A percentile compares a stretch with the other conserved stretches of the same genome.
These are phyloP conservation scores for Microtus oregoni DNA, from an alignment of 2,113 vertebrate genomes.

Conservation along the genomic window DNA sequence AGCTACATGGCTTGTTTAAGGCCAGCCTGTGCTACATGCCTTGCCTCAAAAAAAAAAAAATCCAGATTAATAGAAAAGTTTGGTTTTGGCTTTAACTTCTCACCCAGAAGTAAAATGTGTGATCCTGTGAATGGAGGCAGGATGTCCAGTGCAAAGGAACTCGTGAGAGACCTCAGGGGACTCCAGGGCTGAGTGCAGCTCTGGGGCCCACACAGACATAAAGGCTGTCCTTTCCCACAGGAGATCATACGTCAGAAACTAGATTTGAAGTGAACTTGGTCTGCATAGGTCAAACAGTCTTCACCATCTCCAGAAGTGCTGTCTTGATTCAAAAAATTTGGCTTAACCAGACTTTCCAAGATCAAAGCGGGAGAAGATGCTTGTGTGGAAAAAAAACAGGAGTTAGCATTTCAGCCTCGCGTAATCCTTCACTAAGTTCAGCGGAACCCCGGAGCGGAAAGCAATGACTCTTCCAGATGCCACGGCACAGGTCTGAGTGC, in stretches of 20 bases:
- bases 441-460: constrained; percentile 1
- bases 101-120: constrained; percentile 24
- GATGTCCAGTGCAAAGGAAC: background rate
- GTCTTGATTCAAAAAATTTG: constrained; percentile 13
- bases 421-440: background rate
- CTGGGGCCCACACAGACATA: background rate
- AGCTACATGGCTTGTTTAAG: background rate
- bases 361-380: background rate
- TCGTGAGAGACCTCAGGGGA: background rate
- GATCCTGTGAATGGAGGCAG: background rate
- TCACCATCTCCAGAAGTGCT: background rate
- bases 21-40: background rate
- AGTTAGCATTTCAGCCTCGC: background rate
- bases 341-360: background rate
- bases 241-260: constrained; percentile 12
- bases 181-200: background rate
- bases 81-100: background rate
- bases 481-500: background rate
- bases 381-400: background rate
- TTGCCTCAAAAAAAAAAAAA: background rate
- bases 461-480: constrained; percentile 54
- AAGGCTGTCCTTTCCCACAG: background rate
- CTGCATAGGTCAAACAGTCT: background rate
- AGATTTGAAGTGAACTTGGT: background rate
- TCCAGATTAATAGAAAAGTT: constrained; percentile 21